These are phyloP conservation scores for Bombus cullumanus DNA, from an alignment of 1,140 invertebrate genomes.

Conservation along the genomic window DNA sequence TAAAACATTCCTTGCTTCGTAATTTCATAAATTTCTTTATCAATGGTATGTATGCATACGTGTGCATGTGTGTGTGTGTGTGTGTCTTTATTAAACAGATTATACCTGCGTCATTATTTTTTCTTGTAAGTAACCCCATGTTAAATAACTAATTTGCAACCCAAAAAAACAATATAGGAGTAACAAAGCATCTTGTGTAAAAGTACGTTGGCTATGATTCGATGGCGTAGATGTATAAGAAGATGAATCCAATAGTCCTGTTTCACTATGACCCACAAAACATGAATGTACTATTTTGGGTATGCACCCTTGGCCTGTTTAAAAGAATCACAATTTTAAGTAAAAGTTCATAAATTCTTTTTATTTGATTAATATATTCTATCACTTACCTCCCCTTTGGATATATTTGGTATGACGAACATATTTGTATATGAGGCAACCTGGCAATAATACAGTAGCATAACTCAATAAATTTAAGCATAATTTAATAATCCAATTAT, in stretches of 20 bases:
- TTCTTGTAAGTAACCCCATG: constrained; percentile 97
- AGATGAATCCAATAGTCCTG: constrained; percentile 77
- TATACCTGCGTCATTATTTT: constrained; percentile 93
- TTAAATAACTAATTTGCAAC: constrained; percentile 94
- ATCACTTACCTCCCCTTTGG: constrained; percentile 88
- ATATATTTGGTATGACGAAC: constrained; percentile 91
- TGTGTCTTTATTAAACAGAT: neutral
- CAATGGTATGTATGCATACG: too few relatives aligned
- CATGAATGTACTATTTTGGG: constrained; percentile 85
- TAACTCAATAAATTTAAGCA: constrained; percentile 94
- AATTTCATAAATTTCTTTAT: too few relatives aligned
- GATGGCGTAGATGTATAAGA: constrained; percentile 69
- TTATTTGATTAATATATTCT: neutral
- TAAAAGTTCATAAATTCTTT: neutral
- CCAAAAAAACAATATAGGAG: constrained; percentile 93
- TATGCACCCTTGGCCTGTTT: constrained; percentile 82
- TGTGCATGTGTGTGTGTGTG: neutral
- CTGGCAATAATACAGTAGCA: constrained; percentile 93
- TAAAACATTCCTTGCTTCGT: neutral
- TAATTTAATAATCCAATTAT: constrained; percentile 91
- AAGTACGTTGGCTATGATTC: constrained; percentile 75
- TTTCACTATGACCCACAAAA: constrained; percentile 85
- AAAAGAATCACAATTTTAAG: neutral
- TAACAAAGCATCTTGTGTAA: constrained; percentile 84
- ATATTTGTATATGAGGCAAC: constrained; percentile 93